These are phyloP conservation scores for Nannoperca obscura DNA, from an alignment of 2,797 vertebrate species.

Conservation along the genomic window DNA sequence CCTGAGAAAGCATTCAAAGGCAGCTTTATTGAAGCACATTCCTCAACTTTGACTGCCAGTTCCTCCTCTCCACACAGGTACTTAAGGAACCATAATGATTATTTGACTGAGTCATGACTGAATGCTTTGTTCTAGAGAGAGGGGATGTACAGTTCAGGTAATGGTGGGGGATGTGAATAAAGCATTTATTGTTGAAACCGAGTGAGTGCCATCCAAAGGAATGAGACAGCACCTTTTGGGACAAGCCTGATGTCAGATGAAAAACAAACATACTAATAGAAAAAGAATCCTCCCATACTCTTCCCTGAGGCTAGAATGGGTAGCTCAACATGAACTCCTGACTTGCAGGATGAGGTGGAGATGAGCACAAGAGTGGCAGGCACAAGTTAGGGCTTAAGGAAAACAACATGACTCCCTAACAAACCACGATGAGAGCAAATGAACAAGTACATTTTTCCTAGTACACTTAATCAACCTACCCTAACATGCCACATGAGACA, in stretches of 20 bases:
- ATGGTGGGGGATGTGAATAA: slow-evolving; percentile 61
- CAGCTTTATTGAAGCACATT: slow-evolving; percentile 81
- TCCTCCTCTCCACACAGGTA: slow-evolving; percentile 78
- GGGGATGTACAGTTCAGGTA: slow-evolving; percentile 72
- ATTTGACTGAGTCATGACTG: slow-evolving; percentile 82
- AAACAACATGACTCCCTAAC: slow-evolving; percentile 24
- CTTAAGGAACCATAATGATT: slow-evolving; percentile 80
- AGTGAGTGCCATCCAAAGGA: slow-evolving; percentile 53
- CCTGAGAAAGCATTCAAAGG: slow-evolving; percentile 76
- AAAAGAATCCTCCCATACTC: slow-evolving; percentile 24
- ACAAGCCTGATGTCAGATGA: slow-evolving; percentile 52
- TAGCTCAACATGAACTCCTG: slow-evolving; percentile 43
- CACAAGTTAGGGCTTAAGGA: slow-evolving; percentile 46
- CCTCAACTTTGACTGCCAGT: slow-evolving; percentile 74
- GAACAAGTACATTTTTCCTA: background rate
- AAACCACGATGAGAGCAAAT: slow-evolving; percentile 16
- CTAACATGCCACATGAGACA: no score
- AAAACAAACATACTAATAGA: slow-evolving; percentile 73
- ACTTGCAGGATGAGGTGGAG: slow-evolving; percentile 31
- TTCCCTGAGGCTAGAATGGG: slow-evolving; percentile 53
- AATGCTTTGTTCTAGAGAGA: slow-evolving; percentile 78
- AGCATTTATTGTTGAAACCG: slow-evolving; percentile 69
- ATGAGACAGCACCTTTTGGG: slow-evolving; percentile 68
- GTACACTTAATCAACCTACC: background rate
- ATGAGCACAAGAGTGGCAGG: slow-evolving; percentile 37